A percentile compares a stretch with the other conserved stretches of the same genome.
Conservation (phyloP, 2,888 invertebrate genomes). For the Tortrix viridana region DNA sequence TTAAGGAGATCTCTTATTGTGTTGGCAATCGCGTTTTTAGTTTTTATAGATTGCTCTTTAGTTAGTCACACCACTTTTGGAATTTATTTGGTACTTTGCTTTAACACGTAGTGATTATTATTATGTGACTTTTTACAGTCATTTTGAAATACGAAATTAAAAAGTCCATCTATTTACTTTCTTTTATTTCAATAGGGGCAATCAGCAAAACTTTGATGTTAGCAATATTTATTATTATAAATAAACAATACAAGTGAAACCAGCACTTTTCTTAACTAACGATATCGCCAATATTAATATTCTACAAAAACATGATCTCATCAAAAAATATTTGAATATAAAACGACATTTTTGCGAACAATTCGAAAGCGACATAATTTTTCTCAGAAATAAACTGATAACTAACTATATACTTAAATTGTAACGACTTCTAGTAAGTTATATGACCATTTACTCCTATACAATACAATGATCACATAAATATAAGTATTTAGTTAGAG, state of each 20-base stretch:
- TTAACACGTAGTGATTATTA: too few relatives aligned
- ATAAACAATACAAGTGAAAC: conserved; percentile 31
- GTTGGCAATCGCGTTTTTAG: too few relatives aligned
- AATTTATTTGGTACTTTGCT: too few relatives aligned
- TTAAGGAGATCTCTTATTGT: too few relatives aligned
- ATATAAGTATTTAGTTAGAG: conserved; percentile 47
- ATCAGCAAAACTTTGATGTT: conserved; percentile 41
- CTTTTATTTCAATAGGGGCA: conserved; percentile 46
- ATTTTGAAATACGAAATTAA: conserved; percentile 34
- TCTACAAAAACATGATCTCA: conserved; percentile 43
- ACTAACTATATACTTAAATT: conserved; percentile 45
- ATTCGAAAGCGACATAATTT: conserved; percentile 44
- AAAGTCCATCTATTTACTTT: conserved; percentile 27
- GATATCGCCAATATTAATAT: conserved; percentile 45
- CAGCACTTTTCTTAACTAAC: conserved; percentile 30
- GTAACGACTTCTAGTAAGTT: conserved; percentile 35
- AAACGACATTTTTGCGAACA: conserved; percentile 43
- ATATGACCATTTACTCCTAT: conserved; percentile 32
- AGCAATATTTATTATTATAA: conserved; percentile 33
- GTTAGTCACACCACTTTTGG: too few relatives aligned
- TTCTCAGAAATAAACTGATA: conserved; percentile 18
- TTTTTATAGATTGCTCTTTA: too few relatives aligned
- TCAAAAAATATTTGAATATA: conserved; percentile 48
- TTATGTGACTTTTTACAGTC: too few relatives aligned
- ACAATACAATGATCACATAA: conserved; percentile 35